A percentile compares a stretch with the other conserved stretches of the same genome.
These are phyloP conservation scores for Machimus rusticus DNA, from an alignment of 2,888 invertebrate genomes.

Conservation along the genomic window DNA sequence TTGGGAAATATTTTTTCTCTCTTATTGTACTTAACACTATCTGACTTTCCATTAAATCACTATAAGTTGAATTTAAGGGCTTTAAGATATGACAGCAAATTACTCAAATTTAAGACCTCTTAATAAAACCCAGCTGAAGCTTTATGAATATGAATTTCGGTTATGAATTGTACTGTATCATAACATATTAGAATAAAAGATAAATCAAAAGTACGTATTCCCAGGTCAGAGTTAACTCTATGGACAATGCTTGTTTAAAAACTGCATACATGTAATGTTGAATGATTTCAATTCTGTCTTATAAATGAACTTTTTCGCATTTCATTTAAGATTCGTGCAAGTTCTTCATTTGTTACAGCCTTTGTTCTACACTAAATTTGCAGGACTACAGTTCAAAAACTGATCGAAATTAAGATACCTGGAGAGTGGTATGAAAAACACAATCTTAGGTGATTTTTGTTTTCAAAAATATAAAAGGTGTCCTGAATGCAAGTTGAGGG, in stretches of 20 bases:
- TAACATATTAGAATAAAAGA: background rate
- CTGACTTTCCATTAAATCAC: background rate
- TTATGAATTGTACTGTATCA: background rate
- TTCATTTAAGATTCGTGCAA: background rate
- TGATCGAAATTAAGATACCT: too few relatives aligned
- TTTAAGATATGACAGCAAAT: background rate
- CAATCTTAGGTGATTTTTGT: too few relatives aligned
- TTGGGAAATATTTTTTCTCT: background rate
- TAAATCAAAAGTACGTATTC: background rate
- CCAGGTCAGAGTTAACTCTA: background rate
- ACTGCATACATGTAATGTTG: background rate
- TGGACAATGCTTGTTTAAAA: background rate
- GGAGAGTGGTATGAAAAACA: too few relatives aligned
- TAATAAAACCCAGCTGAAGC: background rate
- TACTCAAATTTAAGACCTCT: background rate
- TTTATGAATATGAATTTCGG: background rate
- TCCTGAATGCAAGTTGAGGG: too few relatives aligned
- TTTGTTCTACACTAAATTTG: background rate
- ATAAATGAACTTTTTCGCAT: background rate
- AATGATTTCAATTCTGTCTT: background rate
- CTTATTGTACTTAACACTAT: background rate
- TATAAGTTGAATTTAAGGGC: background rate
- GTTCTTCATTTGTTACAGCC: background rate
- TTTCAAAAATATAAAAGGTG: too few relatives aligned
- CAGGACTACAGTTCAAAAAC: background rate